phyloP scores from a whole-genome alignment of 2,113 vertebrate genomes.

The Oceanodroma tethys region DNA sequence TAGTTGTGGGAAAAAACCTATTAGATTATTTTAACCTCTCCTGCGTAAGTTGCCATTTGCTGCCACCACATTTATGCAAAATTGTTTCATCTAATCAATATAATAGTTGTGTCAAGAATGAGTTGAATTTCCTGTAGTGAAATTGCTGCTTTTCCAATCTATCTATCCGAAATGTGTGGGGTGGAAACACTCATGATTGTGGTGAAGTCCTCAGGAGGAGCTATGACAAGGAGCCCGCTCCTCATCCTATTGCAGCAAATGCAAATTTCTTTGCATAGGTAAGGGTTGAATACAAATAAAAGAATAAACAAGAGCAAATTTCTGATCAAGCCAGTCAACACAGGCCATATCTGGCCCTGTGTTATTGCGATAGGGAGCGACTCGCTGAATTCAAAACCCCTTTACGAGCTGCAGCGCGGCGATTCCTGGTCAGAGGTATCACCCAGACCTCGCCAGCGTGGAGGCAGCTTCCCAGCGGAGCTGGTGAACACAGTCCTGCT shows the following conservation, averaged over 20 bases:
- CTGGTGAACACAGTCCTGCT: not conserved
- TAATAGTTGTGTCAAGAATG: not conserved
- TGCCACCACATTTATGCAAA: not conserved
- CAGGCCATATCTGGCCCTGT: not conserved
- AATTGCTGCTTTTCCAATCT: not conserved
- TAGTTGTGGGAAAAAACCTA: not conserved
- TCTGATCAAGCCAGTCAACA: not conserved
- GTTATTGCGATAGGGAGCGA: accelerated
- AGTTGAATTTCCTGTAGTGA: not conserved
- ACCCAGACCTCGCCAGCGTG: accelerated
- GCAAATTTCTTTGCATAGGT: not conserved
- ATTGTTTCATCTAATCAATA: not conserved
- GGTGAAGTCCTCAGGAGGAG: not conserved
- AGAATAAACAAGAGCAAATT: not conserved
- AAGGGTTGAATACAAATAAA: not conserved
- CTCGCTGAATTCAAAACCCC: not conserved
- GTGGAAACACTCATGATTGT: not conserved
- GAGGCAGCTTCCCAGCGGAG: not conserved
- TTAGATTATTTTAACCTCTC: not conserved
- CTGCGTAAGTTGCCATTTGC: not conserved
- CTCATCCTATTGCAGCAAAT: not conserved
- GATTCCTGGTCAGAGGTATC: not conserved
- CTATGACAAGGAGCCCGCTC: not conserved
- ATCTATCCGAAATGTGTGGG: not conserved
- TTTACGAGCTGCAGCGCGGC: accelerated